Percentiles rank a stretch among this genome's conserved stretches.
Conservation (phyloP, 2,888 invertebrate genomes). For the Cryptus armator region DNA sequence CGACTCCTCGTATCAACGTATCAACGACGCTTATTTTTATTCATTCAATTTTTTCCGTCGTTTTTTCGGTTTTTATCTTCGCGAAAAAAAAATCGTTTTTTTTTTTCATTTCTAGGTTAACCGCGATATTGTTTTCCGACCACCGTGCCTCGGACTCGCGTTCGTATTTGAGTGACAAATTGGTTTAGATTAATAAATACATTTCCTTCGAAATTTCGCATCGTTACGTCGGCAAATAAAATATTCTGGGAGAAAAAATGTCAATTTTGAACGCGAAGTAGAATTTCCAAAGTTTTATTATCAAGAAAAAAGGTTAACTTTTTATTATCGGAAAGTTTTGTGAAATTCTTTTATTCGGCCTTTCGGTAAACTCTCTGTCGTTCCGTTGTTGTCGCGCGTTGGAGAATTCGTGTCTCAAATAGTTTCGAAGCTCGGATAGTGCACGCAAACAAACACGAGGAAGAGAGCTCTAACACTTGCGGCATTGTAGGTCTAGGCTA, state of each 20-base stretch:
- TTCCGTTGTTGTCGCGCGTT: neutral
- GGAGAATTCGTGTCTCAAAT: slow-evolving; percentile 24
- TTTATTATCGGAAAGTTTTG: neutral
- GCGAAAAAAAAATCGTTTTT: too few species aligned
- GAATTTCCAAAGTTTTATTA: too few species aligned
- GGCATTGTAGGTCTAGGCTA: slow-evolving; percentile 32
- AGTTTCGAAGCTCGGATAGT: neutral
- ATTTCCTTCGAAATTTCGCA: too few species aligned
- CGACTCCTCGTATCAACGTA: neutral
- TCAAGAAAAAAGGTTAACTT: neutral
- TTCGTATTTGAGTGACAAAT: too few species aligned
- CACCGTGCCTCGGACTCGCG: too few species aligned
- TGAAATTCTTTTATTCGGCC: neutral
- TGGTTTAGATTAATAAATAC: too few species aligned
- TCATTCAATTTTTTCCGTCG: neutral
- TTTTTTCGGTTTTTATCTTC: neutral
- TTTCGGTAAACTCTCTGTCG: neutral
- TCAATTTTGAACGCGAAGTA: too few species aligned
- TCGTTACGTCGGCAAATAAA: too few species aligned
- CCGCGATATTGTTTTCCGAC: too few species aligned
- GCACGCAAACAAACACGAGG: slow-evolving; percentile 14
- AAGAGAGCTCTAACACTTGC: neutral
- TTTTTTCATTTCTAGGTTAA: too few species aligned
- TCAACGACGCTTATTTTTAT: slow-evolving; percentile 14
- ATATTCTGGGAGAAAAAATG: too few species aligned